Conservation (phyloP, 2,888 invertebrate species). For the Rhingia campestris region DNA sequence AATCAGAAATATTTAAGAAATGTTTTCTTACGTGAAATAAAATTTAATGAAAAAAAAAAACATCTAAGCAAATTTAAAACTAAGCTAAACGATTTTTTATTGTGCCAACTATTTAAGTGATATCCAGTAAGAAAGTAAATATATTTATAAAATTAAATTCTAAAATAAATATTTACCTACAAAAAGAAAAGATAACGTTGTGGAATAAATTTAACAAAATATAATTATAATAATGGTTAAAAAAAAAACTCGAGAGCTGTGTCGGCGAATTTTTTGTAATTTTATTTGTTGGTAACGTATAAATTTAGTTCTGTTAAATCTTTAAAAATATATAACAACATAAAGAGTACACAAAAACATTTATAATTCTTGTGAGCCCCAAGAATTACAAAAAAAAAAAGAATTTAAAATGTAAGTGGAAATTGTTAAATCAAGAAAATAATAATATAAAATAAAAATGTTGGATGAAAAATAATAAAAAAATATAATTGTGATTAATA, state of each 20-base stretch:
- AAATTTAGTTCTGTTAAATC: constrained; percentile 3
- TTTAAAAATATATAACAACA: constrained; percentile 9
- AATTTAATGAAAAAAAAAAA: not conserved
- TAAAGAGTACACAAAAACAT: not conserved
- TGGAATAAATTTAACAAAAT: constrained; percentile 16
- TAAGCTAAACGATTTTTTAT: constrained; percentile 51
- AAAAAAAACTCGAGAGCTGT: constrained; percentile 44
- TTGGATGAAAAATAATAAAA: constrained; percentile 54
- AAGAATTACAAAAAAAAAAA: constrained; percentile 75
- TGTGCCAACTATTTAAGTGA: constrained; percentile 70
- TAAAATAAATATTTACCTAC: constrained; percentile 6
- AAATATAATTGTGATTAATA: constrained; percentile 36
- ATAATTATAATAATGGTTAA: constrained; percentile 11
- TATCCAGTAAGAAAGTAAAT: constrained; percentile 15
- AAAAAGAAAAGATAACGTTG: not conserved
- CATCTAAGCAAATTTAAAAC: not conserved
- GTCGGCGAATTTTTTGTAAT: constrained; percentile 17
- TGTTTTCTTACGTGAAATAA: not conserved
- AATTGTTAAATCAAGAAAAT: constrained; percentile 6
- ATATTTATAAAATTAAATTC: constrained; percentile 5
- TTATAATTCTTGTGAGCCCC: constrained; percentile 77
- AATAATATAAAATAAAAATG: constrained; percentile 38
- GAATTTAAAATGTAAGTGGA: constrained; percentile 9
- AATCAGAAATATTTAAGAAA: constrained; percentile 2
- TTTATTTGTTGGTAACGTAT: constrained; percentile 4